Conservation (phyloP, 1,140 invertebrate species). For the Euwallacea similis region DNA sequence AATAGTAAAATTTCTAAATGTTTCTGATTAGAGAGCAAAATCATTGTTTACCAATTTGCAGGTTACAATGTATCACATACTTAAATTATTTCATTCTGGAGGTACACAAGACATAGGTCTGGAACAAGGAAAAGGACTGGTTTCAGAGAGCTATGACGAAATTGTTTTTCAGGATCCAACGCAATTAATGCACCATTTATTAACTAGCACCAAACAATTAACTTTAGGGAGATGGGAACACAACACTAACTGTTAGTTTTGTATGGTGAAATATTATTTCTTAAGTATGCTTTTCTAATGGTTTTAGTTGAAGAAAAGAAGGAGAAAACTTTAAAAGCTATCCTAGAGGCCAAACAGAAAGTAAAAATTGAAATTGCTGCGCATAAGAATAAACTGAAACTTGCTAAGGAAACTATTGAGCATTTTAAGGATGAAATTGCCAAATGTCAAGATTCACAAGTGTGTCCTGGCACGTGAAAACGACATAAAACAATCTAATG, state of each 20-base stretch:
- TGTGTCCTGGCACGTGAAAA: background rate
- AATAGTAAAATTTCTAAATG: background rate
- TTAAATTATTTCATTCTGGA: constrained; percentile 90
- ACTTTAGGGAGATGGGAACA: constrained; percentile 77
- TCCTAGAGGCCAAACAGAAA: constrained; percentile 80
- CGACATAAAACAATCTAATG: background rate
- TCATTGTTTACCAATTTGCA: constrained; percentile 55
- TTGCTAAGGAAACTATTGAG: constrained; percentile 86
- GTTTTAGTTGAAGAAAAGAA: constrained; percentile 90
- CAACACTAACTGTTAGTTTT: constrained; percentile 86
- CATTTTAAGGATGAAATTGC: constrained; percentile 87
- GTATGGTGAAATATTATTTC: background rate
- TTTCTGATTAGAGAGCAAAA: background rate
- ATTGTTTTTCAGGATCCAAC: constrained; percentile 97
- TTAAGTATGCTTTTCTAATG: background rate
- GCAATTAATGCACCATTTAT: constrained; percentile 85
- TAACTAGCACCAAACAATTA: constrained; percentile 75
- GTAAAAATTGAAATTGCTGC: constrained; percentile 82
- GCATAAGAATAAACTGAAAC: constrained; percentile 84
- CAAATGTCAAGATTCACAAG: constrained; percentile 63
- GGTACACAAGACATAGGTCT: constrained; percentile 59
- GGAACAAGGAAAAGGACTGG: constrained; percentile 79
- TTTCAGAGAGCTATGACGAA: constrained; percentile 96
- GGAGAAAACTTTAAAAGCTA: constrained; percentile 75
- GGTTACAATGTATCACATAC: constrained; percentile 93